Base-by-base conservation (phyloP, 1,140 invertebrate species). In the Nomia melanderi region DNA sequence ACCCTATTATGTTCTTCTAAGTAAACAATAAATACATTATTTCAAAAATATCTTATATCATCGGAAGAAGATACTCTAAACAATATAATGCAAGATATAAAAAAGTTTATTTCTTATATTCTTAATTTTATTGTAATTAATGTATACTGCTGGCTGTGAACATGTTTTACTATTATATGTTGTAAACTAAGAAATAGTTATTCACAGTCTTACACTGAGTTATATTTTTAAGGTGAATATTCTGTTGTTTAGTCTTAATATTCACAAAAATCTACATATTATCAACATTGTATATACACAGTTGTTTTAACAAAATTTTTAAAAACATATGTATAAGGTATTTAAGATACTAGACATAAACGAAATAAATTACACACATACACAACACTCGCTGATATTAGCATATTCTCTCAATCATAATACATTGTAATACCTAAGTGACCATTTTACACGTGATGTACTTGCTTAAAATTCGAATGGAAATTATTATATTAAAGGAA, bases 221-320 rank as follows among this genome's bases (percentile, higher is more conserved):
- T 66, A 41, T 54, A 60, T 59, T 23, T 50, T 39, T 54, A 17
- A 73, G 57, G 59, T 3, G 25, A 80, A 65, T 44, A 62, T 75
- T 71, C 75, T 27, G 14, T 73, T 76, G 56, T 81, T 77, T 63
- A 63, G 47, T 56, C 73, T 71, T 71, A 53, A 60, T 53, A 27
- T 67, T 56, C 33, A 44, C 62, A 27, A 29, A 31, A 63, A 59
- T 53, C 41, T 50, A 70, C 47, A 81, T 59, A 29, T 74, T 77
- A 60, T 63, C 70, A 60, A 79, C 56, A 84, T 80, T 87, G 82
- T 87, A 86, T 65, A 87, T 86, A 86, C 7, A 53, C 63, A 47
- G 66, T 85, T 81, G 82, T 86, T 86, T 86, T 72, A 82, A 82
- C 74, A 67, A 83, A 31, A 64, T 82, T 86, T 86, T 84, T 79